Evolutionary conservation across 2,797 vertebrate genomes (phyloP), one percentile per base, ranked within the genome.

Genomic region (Apogon hyalosoma): DNA sequence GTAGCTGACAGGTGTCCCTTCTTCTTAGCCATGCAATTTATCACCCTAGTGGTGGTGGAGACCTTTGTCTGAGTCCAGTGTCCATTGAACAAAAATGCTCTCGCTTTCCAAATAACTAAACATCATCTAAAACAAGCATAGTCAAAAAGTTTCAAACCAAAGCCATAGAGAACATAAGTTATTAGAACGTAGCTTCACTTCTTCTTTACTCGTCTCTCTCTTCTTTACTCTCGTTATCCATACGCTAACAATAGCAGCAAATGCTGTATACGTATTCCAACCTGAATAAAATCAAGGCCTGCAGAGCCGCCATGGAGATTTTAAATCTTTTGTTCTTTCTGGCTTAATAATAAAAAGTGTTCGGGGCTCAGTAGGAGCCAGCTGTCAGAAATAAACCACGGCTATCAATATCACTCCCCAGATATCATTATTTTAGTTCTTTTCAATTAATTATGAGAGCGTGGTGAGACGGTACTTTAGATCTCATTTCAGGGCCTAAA

Each of bases 401-500:
- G 72, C 86, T 89, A 90, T 92, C 88, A 85, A 88, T 85, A 87
- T 86, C 78, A 77, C 74, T 83, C 72, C 71, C 67, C 73, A 87
- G 88, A 90, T 91, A 91, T 90, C 84, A 91, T 91, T 90, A 90
- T 91, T 90, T 92, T 86, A 91, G 88, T 84, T 88, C 61, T 88
- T 88, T 92, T 90, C 87, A 90, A 92, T 92, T 92, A 91, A 92
- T 92, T 90, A 91, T 84, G 82, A 75, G 78, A 89, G 86, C 79
- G 52, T 87, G 77, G 82, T 87, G 87, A 83, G 87, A 84, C 58
- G 81, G 78, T 83, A 73, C 84, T 92, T 90, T 87, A 86, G 89
- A 92, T 92, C 90, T 92, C 87, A 92, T 92, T 92, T 92, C 89
- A 91, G 78, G 88, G 70, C 77, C 61, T 84, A 89, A 92, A 92